Base-by-base conservation (phyloP, 2,888 invertebrate genomes). In the Melangyna quadrimaculata region DNA sequence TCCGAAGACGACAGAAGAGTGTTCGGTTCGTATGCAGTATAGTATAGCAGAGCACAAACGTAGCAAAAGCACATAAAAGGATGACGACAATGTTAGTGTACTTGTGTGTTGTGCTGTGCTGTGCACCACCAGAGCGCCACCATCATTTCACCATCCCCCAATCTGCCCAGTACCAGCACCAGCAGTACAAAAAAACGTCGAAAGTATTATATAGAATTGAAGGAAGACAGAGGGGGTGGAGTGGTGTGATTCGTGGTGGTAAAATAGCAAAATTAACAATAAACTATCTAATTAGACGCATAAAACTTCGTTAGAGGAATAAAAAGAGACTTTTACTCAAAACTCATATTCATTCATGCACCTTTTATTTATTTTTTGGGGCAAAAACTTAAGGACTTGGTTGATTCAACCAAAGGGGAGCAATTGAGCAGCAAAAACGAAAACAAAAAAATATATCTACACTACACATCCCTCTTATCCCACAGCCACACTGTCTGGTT, bases 241-340 rank as follows among this genome's bases (percentile, higher is more conserved):
- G 24, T 22, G 43, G 53, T 45, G 51, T 14, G 14, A 4, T 1
- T 1, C 40, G 37, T 48, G 51, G 48, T 57, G 59, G 71, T 22
- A 43, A 27, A 51, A 24, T 14, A 24, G 65, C 59, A 69, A 51
- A 80, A 73, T 70, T 65, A 51, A 86, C 77, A 86, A 86, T 81
- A 86, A 84, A 81, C 86, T 86, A 86, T 86, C 86, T 86, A 86
- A 86, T 86, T 86, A 86, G 81, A 78, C 86, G 81, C 77, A 81
- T 81, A 73, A 81, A 73, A 86, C 86, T 86, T 81, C 81, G 81
- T 86, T 86, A 81, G 77, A 70, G 73, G 80, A 72, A 78, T 70
- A 77, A 81, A 81, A 77, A 69, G 57, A 86, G 48, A n/a, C n/a
- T n/a, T 61, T 72, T 61, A 65, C 73, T 71, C 37, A 71, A 72